Evolutionary conservation across 2,888 invertebrate species (phyloP).

Genomic region (Cephonodes hylas): DNA sequence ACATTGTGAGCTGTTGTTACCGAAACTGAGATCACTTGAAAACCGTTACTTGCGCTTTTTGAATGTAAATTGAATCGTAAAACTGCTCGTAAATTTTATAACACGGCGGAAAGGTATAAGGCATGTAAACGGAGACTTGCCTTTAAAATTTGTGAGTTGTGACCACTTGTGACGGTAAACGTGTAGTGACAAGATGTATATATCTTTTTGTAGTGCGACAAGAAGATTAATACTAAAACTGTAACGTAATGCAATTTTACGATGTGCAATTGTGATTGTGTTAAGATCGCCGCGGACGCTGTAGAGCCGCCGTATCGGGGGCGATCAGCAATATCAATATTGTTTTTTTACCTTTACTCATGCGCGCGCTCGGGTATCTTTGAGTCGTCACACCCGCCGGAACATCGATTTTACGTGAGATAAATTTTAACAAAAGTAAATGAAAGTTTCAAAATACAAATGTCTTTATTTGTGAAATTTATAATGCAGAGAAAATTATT

Average conservation of each 20-base stretch:
- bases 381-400: conserved; percentile 26
- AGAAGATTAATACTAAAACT: background rate
- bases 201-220: background rate
- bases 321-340: background rate
- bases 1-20: conserved; percentile 40
- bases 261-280: background rate
- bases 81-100: conserved; percentile 56
- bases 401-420: conserved; percentile 44
- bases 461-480: background rate
- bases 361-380: background rate
- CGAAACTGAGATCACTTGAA: conserved; percentile 49
- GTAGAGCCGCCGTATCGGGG: background rate
- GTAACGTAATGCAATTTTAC: background rate
- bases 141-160: conserved; percentile 20
- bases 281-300: background rate
- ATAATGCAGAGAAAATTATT: background rate
- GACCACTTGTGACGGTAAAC: conserved; percentile 25
- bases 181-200: conserved; percentile 25
- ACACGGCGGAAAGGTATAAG: conserved; percentile 45
- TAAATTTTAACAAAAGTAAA: conserved; percentile 40
- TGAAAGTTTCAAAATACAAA: conserved; percentile 17
- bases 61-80: conserved; percentile 68
- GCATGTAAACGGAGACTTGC: conserved; percentile 33
- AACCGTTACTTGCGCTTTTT: conserved; percentile 58
- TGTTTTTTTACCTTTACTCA: background rate